Percentiles rank a stretch among this genome's conserved stretches.
phyloP scores from a whole-genome alignment of 2,888 invertebrate species.

The Mythimna albipuncta region DNA sequence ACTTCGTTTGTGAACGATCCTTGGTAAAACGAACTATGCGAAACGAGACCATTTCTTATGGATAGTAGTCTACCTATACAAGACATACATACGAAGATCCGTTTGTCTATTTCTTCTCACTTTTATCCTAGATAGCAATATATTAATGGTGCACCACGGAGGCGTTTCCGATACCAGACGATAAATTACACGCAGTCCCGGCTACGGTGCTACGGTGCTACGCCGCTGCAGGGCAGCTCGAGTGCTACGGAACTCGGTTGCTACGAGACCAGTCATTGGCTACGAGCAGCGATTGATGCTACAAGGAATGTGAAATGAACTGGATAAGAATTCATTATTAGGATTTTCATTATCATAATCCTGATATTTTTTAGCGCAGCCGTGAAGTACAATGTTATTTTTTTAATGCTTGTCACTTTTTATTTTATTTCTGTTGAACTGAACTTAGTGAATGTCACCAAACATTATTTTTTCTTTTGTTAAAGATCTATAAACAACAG shows the following conservation, averaged over 20 bases:
- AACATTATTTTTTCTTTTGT: neutral
- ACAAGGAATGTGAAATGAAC: neutral
- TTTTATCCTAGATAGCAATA: slow-evolving; percentile 69
- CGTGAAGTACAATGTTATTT: too few relatives aligned
- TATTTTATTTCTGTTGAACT: too few relatives aligned
- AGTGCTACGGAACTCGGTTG: slow-evolving; percentile 53
- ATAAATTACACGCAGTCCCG: slow-evolving; percentile 79
- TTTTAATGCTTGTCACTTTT: too few relatives aligned
- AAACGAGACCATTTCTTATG: too few relatives aligned
- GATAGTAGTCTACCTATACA: too few relatives aligned
- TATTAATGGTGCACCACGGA: slow-evolving; percentile 72
- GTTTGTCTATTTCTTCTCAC: slow-evolving; percentile 39
- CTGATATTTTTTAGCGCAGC: too few relatives aligned
- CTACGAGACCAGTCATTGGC: slow-evolving; percentile 54
- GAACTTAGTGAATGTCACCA: too few relatives aligned
- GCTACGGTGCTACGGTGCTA: slow-evolving; percentile 53
- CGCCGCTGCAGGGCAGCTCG: slow-evolving; percentile 58
- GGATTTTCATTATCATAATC: too few relatives aligned
- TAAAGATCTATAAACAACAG: neutral
- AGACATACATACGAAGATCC: neutral
- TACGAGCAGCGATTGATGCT: slow-evolving; percentile 38
- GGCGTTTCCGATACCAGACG: slow-evolving; percentile 81
- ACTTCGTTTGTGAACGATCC: too few relatives aligned
- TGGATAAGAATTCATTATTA: slow-evolving; percentile 26
- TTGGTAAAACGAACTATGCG: too few relatives aligned